Conservation (phyloP, 1,140 invertebrate species). For the Eurytemora carolleeae region DNA sequence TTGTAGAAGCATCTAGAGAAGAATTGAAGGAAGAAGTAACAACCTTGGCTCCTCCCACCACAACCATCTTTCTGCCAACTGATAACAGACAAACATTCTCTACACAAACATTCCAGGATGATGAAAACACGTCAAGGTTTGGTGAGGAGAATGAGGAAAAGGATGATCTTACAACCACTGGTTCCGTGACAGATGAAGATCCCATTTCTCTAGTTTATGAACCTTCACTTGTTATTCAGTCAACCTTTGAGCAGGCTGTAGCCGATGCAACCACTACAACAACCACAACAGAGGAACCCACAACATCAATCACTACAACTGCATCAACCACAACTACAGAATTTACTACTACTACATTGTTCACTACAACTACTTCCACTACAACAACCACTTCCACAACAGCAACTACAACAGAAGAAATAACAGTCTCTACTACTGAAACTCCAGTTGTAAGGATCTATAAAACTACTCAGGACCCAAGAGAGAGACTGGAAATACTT, state of each 20-base stretch:
- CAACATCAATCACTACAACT: not conserved
- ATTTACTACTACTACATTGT: not conserved
- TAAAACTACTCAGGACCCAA: not conserved
- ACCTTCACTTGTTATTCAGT: not conserved
- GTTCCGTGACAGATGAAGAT: not conserved
- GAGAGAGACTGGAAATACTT: not conserved
- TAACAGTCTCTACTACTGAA: not conserved
- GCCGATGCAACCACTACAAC: not conserved
- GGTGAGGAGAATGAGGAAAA: not conserved
- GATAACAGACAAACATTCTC: not conserved
- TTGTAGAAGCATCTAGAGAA: too few species aligned
- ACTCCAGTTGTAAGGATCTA: not conserved
- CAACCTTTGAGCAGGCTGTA: not conserved
- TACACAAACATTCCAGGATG: not conserved
- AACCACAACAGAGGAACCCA: not conserved
- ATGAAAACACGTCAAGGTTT: not conserved
- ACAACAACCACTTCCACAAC: slow-evolving; percentile 1
- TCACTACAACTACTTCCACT: slow-evolving; percentile 1
- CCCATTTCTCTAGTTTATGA: not conserved
- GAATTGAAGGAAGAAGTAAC: too few species aligned
- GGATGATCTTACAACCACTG: not conserved
- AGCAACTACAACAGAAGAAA: not conserved
- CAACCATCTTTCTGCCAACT: not conserved
- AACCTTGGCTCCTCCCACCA: not conserved
- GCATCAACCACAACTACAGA: not conserved